Conservation (phyloP, 1,140 invertebrate genomes). For the Elymnias hypermnestra region DNA sequence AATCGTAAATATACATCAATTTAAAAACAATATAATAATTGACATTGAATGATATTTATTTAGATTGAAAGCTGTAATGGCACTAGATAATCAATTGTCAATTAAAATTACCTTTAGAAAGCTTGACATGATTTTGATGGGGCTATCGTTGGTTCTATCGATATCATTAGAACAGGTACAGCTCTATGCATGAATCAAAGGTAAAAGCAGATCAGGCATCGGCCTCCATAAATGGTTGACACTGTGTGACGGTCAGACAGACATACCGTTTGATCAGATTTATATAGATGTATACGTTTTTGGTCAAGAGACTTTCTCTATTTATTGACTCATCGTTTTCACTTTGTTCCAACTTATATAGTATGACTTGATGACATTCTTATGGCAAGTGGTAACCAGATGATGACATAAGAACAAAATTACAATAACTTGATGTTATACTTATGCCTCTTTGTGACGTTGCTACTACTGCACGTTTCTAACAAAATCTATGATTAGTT, state of each 20-base stretch:
- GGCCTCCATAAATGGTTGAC: constrained; percentile 11
- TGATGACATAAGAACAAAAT: too few species aligned
- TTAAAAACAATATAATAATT: too few species aligned
- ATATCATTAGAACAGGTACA: background rate
- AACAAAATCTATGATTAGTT: too few species aligned
- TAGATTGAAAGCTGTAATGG: background rate
- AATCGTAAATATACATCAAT: too few species aligned
- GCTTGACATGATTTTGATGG: background rate
- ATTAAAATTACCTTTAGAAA: constrained; percentile 3
- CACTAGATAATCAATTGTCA: background rate
- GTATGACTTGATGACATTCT: too few species aligned
- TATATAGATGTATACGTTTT: constrained; percentile 9
- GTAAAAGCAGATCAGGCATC: constrained; percentile 14
- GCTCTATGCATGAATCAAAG: constrained; percentile 5
- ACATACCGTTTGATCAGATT: constrained; percentile 1
- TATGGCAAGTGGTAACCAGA: too few species aligned
- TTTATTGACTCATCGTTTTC: constrained; percentile 15
- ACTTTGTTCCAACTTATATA: constrained; percentile 7
- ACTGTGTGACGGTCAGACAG: constrained; percentile 16
- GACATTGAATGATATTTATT: background rate
- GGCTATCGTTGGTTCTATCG: constrained; percentile 7
- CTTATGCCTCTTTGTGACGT: too few species aligned
- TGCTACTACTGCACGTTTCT: too few species aligned
- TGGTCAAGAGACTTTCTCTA: constrained; percentile 16
- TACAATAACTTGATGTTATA: too few species aligned